These are phyloP conservation scores for Xiphorhynchus elegans DNA, from an alignment of 2,113 vertebrate species.

Conservation along the genomic window DNA sequence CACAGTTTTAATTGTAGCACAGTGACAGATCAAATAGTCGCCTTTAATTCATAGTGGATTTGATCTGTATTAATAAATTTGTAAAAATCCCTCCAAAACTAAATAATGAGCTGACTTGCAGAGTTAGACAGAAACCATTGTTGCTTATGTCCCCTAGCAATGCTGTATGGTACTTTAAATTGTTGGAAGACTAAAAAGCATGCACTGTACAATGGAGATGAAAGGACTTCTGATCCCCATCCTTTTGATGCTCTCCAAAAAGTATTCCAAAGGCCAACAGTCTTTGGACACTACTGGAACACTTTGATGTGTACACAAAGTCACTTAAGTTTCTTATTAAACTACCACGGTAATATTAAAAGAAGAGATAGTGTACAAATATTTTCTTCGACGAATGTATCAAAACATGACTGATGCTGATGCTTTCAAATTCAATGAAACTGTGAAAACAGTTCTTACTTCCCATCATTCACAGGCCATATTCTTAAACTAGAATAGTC, in stretches of 20 bases:
- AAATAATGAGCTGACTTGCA: not conserved
- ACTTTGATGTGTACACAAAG: not conserved
- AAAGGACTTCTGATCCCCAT: constrained; percentile 10
- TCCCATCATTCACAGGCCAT: not conserved
- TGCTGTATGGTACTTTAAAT: not conserved
- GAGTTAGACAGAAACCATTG: constrained; percentile 43
- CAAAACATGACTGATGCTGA: not conserved
- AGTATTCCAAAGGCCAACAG: constrained; percentile 24
- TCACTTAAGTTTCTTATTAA: constrained; percentile 33
- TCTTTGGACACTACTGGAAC: not conserved
- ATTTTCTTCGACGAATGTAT: constrained; percentile 32
- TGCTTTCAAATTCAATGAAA: not conserved
- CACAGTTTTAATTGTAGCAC: not conserved
- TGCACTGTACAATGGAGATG: not conserved
- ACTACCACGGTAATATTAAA: not conserved
- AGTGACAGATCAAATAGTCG: not conserved
- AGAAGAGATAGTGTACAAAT: not conserved
- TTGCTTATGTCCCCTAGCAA: not conserved
- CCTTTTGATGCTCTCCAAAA: not conserved
- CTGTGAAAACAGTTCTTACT: not conserved
- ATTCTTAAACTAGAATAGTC: not conserved
- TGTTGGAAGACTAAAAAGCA: constrained; percentile 35
- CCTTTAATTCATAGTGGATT: constrained; percentile 29
- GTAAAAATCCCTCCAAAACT: not conserved
- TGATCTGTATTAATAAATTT: constrained; percentile 23